phyloP scores from a whole-genome alignment of 1,140 invertebrate genomes.

The Trichoplusia ni region DNA sequence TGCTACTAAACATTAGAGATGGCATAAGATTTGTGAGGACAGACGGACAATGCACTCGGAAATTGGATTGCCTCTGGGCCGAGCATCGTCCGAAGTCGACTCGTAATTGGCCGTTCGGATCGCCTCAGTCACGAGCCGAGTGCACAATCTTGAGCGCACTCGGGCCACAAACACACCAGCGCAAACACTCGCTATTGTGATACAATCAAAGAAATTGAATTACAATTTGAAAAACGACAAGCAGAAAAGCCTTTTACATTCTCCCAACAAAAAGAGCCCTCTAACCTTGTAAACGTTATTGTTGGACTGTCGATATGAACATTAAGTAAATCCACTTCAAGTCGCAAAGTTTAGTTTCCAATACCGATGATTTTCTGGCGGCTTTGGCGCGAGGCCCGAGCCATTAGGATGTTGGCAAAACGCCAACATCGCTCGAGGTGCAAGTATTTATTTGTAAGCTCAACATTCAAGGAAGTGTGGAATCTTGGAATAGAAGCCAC shows the following conservation, averaged over 20 bases:
- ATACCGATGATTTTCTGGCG: constrained; percentile 71
- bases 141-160: constrained; percentile 41
- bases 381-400: constrained; percentile 68
- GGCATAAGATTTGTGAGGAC: constrained; percentile 32
- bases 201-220: constrained; percentile 30
- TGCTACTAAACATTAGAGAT: constrained; percentile 19
- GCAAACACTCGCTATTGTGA: constrained; percentile 27
- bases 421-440: constrained; percentile 66
- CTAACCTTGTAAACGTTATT: constrained; percentile 25
- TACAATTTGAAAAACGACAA: constrained; percentile 24
- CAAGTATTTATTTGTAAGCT: constrained; percentile 74
- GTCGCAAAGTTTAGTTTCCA: constrained; percentile 66
- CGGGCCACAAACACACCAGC: constrained; percentile 16
- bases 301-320: constrained; percentile 34
- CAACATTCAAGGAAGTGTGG: constrained; percentile 78
- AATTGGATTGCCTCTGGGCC: constrained; percentile 68
- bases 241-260: constrained; percentile 10
- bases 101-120: constrained; percentile 62
- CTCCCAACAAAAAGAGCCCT: constrained; percentile 12
- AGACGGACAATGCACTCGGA: constrained; percentile 65
- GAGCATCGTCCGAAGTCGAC: constrained; percentile 52
- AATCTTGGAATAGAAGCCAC: constrained; percentile 73
- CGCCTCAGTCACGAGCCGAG: constrained; percentile 47
- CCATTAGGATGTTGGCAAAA: constrained; percentile 75
- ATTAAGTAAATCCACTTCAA: constrained; percentile 66